Conservation (phyloP, 2,113 vertebrate genomes). For the Grammomys dolichurus region DNA sequence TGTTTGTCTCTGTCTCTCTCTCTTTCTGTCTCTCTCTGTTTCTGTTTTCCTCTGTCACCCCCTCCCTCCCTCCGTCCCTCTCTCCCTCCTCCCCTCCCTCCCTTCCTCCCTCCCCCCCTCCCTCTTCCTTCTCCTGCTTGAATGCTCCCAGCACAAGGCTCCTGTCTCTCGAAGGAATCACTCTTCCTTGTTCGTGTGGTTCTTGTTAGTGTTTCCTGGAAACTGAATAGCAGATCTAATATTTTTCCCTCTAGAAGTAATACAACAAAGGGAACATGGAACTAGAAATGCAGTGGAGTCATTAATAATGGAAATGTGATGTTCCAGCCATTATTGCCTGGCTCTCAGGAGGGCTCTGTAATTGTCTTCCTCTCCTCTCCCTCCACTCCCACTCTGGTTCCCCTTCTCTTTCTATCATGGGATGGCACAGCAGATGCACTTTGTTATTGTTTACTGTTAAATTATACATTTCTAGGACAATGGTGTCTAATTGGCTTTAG, state of each 20-base stretch:
- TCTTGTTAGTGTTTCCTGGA: conserved; percentile 15
- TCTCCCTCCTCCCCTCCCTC: neutral
- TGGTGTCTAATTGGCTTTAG: conserved; percentile 49
- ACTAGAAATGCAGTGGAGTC: conserved; percentile 53
- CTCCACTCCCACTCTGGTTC: neutral
- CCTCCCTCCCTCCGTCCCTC: no score
- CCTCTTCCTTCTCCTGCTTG: neutral
- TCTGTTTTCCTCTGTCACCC: neutral
- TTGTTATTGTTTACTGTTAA: conserved; percentile 31
- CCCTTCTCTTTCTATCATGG: neutral
- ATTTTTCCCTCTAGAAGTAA: conserved; percentile 64
- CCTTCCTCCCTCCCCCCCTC: neutral
- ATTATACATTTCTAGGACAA: conserved; percentile 41
- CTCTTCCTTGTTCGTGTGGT: neutral
- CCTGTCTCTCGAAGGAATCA: neutral
- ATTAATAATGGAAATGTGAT: conserved; percentile 74
- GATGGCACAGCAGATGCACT: neutral
- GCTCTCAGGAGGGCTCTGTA: conserved; percentile 53
- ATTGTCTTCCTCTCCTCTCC: conserved; percentile 37
- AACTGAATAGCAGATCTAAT: neutral
- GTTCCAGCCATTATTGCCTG: neutral
- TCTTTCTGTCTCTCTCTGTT: neutral
- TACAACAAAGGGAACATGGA: conserved; percentile 54
- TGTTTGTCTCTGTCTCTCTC: neutral
- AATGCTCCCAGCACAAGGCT: neutral